Percentiles rank a stretch among this genome's conserved stretches.
These are phyloP conservation scores for Pantelozetes paolii DNA, from an alignment of 2,888 invertebrate species.

Conservation along the genomic window DNA sequence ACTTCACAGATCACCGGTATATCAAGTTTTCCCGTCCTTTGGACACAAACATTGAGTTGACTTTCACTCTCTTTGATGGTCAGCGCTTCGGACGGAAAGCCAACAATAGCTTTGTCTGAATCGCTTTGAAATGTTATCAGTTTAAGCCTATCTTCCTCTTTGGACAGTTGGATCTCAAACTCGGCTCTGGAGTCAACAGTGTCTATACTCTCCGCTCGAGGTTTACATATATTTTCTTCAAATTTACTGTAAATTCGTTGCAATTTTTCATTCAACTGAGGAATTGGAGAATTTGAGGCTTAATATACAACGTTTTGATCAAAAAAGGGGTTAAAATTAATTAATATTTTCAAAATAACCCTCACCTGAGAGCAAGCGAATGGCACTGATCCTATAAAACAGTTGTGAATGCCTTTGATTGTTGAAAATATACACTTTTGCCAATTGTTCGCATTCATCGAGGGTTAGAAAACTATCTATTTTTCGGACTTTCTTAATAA, in stretches of 20 bases:
- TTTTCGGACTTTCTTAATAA: conserved; percentile 45
- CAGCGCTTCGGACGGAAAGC: conserved; percentile 58
- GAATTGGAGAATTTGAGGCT: conserved; percentile 51
- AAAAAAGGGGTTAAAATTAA: not conserved
- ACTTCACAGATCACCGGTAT: conserved; percentile 51
- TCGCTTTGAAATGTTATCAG: not conserved
- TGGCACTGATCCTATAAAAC: conserved; percentile 61
- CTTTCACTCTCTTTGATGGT: conserved; percentile 58
- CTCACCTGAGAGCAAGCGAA: conserved; percentile 56
- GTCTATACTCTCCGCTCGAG: not conserved
- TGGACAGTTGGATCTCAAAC: not conserved
- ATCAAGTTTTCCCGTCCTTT: conserved; percentile 55
- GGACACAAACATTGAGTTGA: conserved; percentile 53
- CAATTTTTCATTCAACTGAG: conserved; percentile 55
- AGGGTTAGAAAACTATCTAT: conserved; percentile 56
- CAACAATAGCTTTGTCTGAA: conserved; percentile 53
- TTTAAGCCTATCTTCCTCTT: not conserved
- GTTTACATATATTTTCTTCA: conserved; percentile 12
- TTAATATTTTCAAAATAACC: conserved; percentile 47
- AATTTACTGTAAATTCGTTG: conserved; percentile 53
- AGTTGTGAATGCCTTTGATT: conserved; percentile 57
- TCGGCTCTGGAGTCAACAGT: not conserved
- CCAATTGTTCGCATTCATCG: conserved; percentile 58
- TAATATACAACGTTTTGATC: not conserved
- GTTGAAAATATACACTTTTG: conserved; percentile 57